Evolutionary conservation across 2,113 vertebrate genomes (phyloP), one percentile per base, ranked within the genome.

Genomic region (Deroptyus accipitrinus): DNA sequence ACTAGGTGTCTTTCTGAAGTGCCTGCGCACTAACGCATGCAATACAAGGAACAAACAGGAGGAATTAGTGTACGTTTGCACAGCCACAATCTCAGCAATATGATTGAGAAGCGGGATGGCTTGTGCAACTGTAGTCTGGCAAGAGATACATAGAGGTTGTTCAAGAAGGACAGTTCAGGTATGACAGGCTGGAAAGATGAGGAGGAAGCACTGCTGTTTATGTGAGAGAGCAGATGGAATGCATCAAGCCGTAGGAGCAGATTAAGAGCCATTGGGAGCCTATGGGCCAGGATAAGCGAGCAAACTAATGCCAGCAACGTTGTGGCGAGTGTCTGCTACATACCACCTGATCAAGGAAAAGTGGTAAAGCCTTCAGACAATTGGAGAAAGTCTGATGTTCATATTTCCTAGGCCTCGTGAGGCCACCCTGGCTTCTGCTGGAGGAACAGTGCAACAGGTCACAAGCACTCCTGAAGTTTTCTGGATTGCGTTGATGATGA

Each of bases 301-400:
- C 33, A 42, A 23, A 22, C 4, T 42, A 46, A 42, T 0, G 1
- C 18, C 33, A 41, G 39, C 66, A 51, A 9, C 3, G 0, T 61
- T 41, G 48, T 66, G 49, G 59, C 3, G 3, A 62, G 28, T 69
- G 22, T 62, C 39, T 92, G 61, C 70, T 88, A 3, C 39, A 23
- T 44, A 39, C n/a, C 8, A 28, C 7, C 20, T 84, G 37, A 13
- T 55, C 20, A 42, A 70, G 49, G 33, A 74, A 27, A 42, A 5
- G 14, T 8, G 5, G 3, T 76, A 46, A 83, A 37, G 41, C 35
- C 9, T 72, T 66, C 24, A 80, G 46, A 51, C 41, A 55, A n/a
- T 28, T 46, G 33, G 19, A 37, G 35, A 30, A 83, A 79, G 33
- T 17, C 39, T 25, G 22, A 0, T 62, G 28, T 75, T 94, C 35